Evolutionary conservation across 2,888 invertebrate genomes (phyloP).

Genomic region (Miltochrista miniata): DNA sequence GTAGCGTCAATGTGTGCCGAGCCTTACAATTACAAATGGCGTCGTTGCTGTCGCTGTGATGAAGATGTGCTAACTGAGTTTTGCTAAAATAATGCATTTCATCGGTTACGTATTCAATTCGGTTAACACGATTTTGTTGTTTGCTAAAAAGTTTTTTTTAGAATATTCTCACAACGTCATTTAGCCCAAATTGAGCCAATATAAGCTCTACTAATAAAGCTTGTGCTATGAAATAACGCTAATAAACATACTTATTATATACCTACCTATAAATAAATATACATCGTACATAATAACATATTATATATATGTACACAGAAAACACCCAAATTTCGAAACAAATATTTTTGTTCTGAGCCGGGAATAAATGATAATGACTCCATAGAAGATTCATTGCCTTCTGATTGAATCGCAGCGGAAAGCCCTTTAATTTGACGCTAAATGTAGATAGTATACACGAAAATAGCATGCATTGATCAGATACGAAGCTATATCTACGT

Average conservation of each 20-base stretch:
- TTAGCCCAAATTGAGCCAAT: no score
- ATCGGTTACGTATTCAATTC: no score
- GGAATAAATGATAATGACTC: no score
- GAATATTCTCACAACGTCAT: no score
- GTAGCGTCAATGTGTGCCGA: no score
- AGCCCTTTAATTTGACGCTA: constrained; percentile 55
- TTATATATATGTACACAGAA: no score
- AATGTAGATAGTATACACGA: constrained; percentile 39
- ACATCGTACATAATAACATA: no score
- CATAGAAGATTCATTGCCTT: constrained; percentile 51
- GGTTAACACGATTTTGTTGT: background rate
- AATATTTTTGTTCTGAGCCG: no score
- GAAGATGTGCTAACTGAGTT: constrained; percentile 61
- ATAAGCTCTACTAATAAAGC: no score
- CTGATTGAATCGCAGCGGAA: constrained; percentile 60
- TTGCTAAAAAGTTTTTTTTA: background rate
- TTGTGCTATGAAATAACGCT: constrained; percentile 32
- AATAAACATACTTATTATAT: no score
- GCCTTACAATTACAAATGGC: constrained; percentile 59
- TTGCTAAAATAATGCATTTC: constrained; percentile 35
- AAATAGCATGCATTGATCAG: constrained; percentile 57
- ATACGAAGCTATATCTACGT: constrained; percentile 25
- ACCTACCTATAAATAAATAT: no score
- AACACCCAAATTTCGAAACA: no score
- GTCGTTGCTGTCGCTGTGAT: constrained; percentile 51